Conservation (phyloP, 2,113 vertebrate genomes). For the Dascyllus trimaculatus region DNA sequence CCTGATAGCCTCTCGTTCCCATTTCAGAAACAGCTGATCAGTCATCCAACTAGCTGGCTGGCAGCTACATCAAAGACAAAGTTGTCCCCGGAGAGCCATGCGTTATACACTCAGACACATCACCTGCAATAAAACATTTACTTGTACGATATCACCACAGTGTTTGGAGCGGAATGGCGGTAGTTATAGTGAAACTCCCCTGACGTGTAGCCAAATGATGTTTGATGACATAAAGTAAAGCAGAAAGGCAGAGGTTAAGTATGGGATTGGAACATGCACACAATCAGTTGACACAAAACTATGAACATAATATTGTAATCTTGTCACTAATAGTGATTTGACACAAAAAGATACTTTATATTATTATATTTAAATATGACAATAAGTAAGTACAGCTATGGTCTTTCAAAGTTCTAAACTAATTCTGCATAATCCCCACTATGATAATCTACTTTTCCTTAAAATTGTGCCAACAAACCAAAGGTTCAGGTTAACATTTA, state of each 20-base stretch:
- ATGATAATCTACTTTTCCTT: too few species aligned
- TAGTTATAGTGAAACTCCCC: constrained; percentile 18
- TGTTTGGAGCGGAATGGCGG: constrained; percentile 19
- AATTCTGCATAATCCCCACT: background rate
- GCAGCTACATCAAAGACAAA: constrained; percentile 76
- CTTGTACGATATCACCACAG: constrained; percentile 42
- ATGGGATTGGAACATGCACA: background rate
- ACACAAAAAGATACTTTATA: too few species aligned
- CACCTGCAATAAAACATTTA: constrained; percentile 54
- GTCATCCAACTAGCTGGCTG: constrained; percentile 74
- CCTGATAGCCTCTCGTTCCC: constrained; percentile 71
- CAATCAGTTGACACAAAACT: background rate
- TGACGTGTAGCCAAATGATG: constrained; percentile 3
- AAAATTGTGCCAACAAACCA: too few species aligned
- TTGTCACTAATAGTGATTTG: too few species aligned
- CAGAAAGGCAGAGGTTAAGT: background rate
- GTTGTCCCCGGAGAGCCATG: constrained; percentile 67
- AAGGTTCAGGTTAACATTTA: too few species aligned
- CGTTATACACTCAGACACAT: constrained; percentile 53
- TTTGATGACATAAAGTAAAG: constrained; percentile 11
- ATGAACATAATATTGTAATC: too few species aligned
- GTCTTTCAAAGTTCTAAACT: background rate
- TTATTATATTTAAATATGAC: too few species aligned
- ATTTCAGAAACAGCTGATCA: constrained; percentile 80
- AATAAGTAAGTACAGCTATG: background rate